Conservation (phyloP, 2,797 vertebrate species). For the Malacoctenus gilli region DNA sequence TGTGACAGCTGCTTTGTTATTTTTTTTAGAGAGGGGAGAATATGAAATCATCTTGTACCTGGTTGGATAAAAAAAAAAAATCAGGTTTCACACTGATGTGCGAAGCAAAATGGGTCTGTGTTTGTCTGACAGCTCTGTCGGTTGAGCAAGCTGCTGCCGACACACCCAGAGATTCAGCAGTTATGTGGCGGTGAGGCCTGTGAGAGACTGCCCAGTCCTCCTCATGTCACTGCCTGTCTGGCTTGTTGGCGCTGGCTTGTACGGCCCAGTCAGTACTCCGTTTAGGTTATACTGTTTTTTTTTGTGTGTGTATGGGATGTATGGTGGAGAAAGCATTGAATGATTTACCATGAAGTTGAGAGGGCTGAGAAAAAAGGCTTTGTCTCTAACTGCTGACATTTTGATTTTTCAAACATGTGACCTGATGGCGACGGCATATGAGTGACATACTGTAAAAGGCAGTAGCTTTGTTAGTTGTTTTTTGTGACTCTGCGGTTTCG, state of each 20-base stretch:
- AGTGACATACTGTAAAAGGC: neutral
- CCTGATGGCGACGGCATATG: neutral
- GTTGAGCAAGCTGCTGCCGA: slow-evolving; percentile 71
- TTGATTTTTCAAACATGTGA: neutral
- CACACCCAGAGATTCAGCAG: slow-evolving; percentile 75
- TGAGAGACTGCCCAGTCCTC: slow-evolving; percentile 36
- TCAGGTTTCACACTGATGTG: slow-evolving; percentile 45
- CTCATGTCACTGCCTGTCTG: slow-evolving; percentile 42
- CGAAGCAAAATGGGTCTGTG: slow-evolving; percentile 44
- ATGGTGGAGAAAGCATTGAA: neutral
- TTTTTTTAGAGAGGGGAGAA: neutral
- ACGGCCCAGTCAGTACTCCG: slow-evolving; percentile 5
- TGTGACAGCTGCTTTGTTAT: neutral
- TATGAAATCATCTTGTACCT: neutral
- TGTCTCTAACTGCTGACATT: neutral
- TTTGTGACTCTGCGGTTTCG: neutral
- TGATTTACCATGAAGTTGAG: neutral
- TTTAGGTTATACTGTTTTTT: neutral
- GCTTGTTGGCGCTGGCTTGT: neutral
- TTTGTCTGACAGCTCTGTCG: slow-evolving; percentile 67
- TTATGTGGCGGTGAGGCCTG: slow-evolving; percentile 56
- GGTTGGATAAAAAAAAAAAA: slow-evolving; percentile 25
- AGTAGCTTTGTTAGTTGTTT: no score
- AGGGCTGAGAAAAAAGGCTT: neutral
- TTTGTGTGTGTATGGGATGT: slow-evolving; percentile 7